Evolutionary conservation across 2,888 invertebrate genomes (phyloP).

Genomic region (Seira sanloemensis): DNA sequence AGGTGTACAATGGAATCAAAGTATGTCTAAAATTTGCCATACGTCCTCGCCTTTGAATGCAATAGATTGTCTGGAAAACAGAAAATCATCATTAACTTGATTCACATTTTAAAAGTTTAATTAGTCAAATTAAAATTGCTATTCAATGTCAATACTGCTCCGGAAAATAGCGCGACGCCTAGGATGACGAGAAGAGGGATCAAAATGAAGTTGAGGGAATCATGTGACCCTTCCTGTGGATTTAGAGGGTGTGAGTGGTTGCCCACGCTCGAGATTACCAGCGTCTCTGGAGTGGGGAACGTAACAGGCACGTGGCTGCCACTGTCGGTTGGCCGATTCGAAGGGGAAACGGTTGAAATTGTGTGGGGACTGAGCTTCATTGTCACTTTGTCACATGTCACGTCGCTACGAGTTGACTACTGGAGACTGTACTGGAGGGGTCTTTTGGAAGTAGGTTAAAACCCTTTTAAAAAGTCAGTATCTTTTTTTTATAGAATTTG

Average conservation of each 20-base stretch:
- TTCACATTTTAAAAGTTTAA: neutral
- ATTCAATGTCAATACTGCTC: neutral
- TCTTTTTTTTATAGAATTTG: no score
- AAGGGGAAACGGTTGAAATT: no score
- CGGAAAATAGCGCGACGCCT: constrained; percentile 55
- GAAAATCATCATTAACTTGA: neutral
- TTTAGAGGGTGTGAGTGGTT: neutral
- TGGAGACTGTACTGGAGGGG: no score
- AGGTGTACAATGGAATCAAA: constrained; percentile 83
- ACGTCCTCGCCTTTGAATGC: constrained; percentile 75
- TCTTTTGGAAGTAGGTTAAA: no score
- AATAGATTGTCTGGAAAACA: constrained; percentile 61
- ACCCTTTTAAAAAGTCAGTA: no score
- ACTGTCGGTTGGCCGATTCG: no score
- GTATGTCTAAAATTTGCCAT: constrained; percentile 80
- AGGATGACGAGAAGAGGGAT: constrained; percentile 62
- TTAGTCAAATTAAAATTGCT: neutral
- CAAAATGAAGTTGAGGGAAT: constrained; percentile 44
- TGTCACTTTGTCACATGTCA: no score
- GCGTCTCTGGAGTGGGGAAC: constrained; percentile 24
- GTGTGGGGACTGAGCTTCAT: no score
- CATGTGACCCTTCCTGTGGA: neutral
- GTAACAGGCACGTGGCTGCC: no score
- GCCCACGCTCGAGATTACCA: constrained; percentile 16
- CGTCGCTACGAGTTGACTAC: no score